A percentile compares a stretch with the other conserved stretches of the same genome.
Conservation (phyloP, 2,113 vertebrate genomes). For the Clarias magur region DNA sequence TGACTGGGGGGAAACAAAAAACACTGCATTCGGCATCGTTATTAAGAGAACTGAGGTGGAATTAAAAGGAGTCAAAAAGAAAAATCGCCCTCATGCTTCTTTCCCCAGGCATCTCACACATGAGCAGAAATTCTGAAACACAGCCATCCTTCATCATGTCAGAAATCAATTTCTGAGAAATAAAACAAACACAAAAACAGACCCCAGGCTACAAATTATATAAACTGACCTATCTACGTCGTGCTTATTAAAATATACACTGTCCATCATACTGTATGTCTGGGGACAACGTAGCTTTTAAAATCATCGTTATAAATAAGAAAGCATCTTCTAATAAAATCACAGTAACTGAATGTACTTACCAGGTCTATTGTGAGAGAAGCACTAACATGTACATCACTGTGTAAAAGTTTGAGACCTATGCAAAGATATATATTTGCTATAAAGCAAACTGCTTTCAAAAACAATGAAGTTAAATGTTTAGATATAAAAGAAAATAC, state of each 20-base stretch:
- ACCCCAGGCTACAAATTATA: neutral
- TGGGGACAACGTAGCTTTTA: no score
- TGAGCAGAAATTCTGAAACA: neutral
- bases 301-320: neutral
- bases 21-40: neutral
- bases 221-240: neutral
- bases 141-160: conserved; percentile 24
- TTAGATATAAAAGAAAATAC: neutral
- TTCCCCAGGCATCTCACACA: neutral
- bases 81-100: conserved; percentile 1
- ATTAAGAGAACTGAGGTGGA: neutral
- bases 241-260: neutral
- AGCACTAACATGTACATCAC: neutral
- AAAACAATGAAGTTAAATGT: neutral
- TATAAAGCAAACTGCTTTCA: neutral
- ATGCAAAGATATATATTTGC: neutral
- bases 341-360: neutral
- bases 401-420: neutral
- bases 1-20: neutral
- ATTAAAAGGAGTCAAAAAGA: conserved; percentile 1
- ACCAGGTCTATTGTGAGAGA: neutral
- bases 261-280: neutral
- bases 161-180: conserved; percentile 19
- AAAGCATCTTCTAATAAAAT: neutral
- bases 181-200: conserved; percentile 5